phyloP scores from a whole-genome alignment of 2,113 vertebrate genomes.

The Sciurus niger region DNA sequence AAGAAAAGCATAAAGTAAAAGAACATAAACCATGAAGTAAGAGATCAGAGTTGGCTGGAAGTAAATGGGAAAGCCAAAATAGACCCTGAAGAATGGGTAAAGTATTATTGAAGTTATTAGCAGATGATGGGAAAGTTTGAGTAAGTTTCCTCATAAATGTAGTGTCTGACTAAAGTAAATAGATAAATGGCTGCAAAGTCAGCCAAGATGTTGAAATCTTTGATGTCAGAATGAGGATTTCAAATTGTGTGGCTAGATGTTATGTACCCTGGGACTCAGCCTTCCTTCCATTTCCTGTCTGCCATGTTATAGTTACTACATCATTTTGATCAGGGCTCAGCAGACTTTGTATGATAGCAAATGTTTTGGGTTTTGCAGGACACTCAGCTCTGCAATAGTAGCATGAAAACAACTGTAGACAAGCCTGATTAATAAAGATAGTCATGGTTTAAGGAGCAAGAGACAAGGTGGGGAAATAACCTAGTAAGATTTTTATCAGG shows the following conservation, averaged over 20 bases:
- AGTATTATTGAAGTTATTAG: not conserved
- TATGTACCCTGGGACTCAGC: not conserved
- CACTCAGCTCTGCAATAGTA: not conserved
- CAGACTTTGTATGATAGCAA: not conserved
- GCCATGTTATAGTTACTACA: not conserved
- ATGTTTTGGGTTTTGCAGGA: not conserved
- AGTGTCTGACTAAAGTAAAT: not conserved
- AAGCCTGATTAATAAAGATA: not conserved
- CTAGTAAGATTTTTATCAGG: not conserved
- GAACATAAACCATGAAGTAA: not conserved
- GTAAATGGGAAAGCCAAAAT: not conserved
- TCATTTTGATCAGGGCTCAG: constrained; percentile 26
- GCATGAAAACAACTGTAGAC: not conserved
- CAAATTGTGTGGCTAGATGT: not conserved
- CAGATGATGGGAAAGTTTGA: not conserved
- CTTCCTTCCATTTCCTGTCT: not conserved
- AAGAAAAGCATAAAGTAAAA: constrained; percentile 2
- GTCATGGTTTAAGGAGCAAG: not conserved
- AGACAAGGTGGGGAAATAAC: not conserved
- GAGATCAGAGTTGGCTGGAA: not conserved
- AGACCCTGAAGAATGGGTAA: not conserved
- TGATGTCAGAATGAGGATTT: not conserved
- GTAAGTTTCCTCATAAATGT: not conserved
- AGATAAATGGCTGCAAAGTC: not conserved
- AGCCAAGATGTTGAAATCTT: not conserved